Percentiles rank a stretch among this genome's conserved stretches.
Conservation (phyloP, 2,113 vertebrate genomes). For the Camelus bactrianus region DNA sequence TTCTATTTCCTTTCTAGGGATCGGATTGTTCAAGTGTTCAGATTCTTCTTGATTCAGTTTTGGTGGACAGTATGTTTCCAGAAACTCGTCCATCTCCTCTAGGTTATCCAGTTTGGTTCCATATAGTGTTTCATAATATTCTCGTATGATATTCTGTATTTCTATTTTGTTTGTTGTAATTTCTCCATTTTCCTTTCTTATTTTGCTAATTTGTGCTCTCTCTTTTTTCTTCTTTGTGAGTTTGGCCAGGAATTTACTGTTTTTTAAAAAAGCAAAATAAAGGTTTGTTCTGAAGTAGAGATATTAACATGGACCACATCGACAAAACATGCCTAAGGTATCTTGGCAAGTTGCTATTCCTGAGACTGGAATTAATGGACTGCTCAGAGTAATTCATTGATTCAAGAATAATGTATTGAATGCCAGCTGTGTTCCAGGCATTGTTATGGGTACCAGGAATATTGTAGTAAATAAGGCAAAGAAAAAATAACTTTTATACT, state of each 20-base stretch:
- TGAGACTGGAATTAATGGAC: conserved; percentile 35
- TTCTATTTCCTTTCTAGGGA: no score
- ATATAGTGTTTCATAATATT: no score
- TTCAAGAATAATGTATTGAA: conserved; percentile 9
- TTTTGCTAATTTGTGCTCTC: no score
- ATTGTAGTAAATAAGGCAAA: neutral
- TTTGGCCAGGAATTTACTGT: neutral
- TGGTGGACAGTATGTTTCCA: no score
- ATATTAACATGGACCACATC: neutral
- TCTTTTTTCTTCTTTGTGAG: no score
- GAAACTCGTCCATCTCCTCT: no score
- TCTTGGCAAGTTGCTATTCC: conserved; percentile 15
- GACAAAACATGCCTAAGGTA: neutral
- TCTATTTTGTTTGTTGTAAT: no score
- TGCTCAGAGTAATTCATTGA: conserved; percentile 43
- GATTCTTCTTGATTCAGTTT: no score
- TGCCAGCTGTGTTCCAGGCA: neutral
- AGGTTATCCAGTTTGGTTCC: no score
- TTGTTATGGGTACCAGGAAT: neutral
- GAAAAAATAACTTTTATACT: neutral
- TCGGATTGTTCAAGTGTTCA: no score
- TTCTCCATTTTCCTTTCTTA: no score
- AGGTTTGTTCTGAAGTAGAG: neutral
- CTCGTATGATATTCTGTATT: no score
- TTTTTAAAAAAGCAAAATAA: neutral